Evolutionary conservation across 2,797 vertebrate genomes (phyloP).

Genomic region (Chaunax sp.): DNA sequence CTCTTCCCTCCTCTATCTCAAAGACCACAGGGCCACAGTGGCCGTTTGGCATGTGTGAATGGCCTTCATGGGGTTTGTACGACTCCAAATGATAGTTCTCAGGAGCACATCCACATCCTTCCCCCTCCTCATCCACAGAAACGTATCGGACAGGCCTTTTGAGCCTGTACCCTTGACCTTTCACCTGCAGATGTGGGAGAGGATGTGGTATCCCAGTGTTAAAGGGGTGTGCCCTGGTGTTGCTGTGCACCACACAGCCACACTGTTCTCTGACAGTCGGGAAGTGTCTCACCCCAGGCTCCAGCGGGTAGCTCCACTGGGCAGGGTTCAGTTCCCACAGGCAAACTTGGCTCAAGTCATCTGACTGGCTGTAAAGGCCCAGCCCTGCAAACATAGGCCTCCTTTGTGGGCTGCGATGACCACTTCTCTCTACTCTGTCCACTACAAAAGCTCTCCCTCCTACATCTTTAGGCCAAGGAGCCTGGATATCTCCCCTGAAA

Average conservation of each 20-base stretch:
- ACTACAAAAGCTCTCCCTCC: conserved; percentile 55
- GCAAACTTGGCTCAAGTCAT: conserved; percentile 61
- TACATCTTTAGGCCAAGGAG: conserved; percentile 63
- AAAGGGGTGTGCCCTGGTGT: conserved; percentile 63
- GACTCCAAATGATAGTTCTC: conserved; percentile 58
- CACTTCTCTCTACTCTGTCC: conserved; percentile 64
- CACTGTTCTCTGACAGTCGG: conserved; percentile 77
- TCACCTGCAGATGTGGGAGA: conserved; percentile 79
- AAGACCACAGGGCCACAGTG: conserved; percentile 63
- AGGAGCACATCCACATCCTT: conserved; percentile 37
- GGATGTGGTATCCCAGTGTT: conserved; percentile 65
- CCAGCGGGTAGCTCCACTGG: conserved; percentile 68
- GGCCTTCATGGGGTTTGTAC: conserved; percentile 29
- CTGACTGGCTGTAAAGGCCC: conserved; percentile 58
- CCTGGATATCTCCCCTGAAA: conserved; percentile 61
- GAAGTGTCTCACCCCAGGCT: conserved; percentile 70
- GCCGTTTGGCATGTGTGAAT: conserved; percentile 61
- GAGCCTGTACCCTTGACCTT: conserved; percentile 72
- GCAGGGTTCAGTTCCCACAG: conserved; percentile 70
- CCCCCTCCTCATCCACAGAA: conserved; percentile 55
- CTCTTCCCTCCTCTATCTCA: conserved; percentile 61
- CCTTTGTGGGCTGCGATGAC: conserved; percentile 76
- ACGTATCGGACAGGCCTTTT: conserved; percentile 64
- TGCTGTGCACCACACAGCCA: conserved; percentile 64
- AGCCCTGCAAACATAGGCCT: conserved; percentile 76